A percentile compares a stretch with the other conserved stretches of the same genome.
Evolutionary conservation across 2,888 invertebrate species (phyloP).

Genomic region (Nasonia oneida): DNA sequence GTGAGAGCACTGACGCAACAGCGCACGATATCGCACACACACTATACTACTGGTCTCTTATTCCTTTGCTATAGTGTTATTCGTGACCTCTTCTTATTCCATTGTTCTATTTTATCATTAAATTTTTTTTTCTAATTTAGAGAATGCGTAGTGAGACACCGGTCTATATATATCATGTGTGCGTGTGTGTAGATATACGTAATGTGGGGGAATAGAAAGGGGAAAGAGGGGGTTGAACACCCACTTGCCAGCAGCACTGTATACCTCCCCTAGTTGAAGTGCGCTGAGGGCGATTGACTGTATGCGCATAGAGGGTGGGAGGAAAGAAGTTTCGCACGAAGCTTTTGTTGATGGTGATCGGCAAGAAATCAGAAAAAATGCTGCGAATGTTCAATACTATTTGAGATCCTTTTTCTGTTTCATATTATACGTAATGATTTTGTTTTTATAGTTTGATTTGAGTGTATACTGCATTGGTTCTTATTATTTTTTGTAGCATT

Average conservation of each 20-base stretch:
- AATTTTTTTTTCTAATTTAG: conserved; percentile 8
- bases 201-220: background rate
- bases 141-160: background rate
- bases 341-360: conserved; percentile 47
- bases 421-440: background rate
- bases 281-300: conserved; percentile 41
- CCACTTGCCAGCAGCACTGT: conserved; percentile 35
- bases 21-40: background rate
- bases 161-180: background rate
- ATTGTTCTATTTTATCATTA: background rate
- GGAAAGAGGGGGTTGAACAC: conserved; percentile 22
- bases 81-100: conserved; percentile 19
- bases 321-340: conserved; percentile 40
- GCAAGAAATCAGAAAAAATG: conserved; percentile 58
- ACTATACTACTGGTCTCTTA: background rate
- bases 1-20: conserved; percentile 11
- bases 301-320: conserved; percentile 15
- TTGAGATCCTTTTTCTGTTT: background rate
- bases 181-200: background rate
- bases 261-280: conserved; percentile 31
- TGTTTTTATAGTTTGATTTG: conserved; percentile 9
- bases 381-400: conserved; percentile 24
- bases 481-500: conserved; percentile 52
- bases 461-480: conserved; percentile 6
- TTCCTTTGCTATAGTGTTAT: background rate